Base-by-base conservation (phyloP, 30 jellyfish, hydroid and myxozoan species). In the Sanderia malayensis region DNA sequence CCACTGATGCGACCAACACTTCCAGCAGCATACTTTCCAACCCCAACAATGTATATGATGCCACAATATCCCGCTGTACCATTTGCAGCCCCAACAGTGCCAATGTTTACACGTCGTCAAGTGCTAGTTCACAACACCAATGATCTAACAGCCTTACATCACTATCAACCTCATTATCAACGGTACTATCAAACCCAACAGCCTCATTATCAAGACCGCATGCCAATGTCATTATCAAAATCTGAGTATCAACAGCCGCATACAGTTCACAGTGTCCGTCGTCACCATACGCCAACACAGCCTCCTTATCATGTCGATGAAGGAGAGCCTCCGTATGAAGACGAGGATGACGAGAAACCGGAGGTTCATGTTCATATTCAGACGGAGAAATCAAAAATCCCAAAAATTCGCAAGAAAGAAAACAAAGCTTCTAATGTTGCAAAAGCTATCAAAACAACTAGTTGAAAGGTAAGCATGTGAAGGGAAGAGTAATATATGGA, bases 321-420 rank as follows among this genome's bases (percentile, higher is more conserved):
- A 7, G 17, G 33, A 20, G 61, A n/a, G 49, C 44, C n/a, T 11
- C 83, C 82, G n/a, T 81, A 66, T 46, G 66, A 61, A 44, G 95
- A 80, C 71, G 96, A 84, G 28, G 98, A 91, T n/a, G 98, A 92
- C 4, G 95, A 80, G 64, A 92, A 92, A 86, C 99, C 99, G 17
- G 99, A 92, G 83, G 99, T 92, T 13, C 99, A 92, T 68, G 99
- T 92, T 58, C 99, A 92, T 47, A 92, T 92, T 60, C 95, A 85
- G 63, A 92, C 99, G 2, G 99, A 92, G 55, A 92, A 84, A 74
- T 79, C 99, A 44, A 46, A 74, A 2, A 92, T 92, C 17, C 95
- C 96, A 9, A 68, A 61, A 49, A 67, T 71, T 24, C 72, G 68
- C 32, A 34, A 59, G 79, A 33, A 30, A 34, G 28, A 25, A 27